Percentiles rank a stretch among this genome's conserved stretches.
phyloP scores from a whole-genome alignment of 92 coral and sea anemone genomes.

The Bergia puertoricense region DNA sequence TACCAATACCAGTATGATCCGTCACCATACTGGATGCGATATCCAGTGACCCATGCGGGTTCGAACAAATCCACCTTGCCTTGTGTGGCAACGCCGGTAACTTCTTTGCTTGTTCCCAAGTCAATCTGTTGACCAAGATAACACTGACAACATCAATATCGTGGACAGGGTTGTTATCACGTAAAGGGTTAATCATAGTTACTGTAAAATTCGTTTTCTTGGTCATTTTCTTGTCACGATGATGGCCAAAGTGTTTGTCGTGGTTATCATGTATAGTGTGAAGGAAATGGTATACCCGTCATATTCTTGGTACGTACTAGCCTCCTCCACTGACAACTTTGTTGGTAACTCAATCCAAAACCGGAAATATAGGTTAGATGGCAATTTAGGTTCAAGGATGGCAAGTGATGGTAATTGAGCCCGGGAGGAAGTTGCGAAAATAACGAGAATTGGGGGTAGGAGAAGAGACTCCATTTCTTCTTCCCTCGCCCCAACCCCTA shows the following conservation, averaged over 20 bases:
- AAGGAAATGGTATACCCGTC: not conserved
- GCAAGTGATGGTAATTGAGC: too few species aligned
- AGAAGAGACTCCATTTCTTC: too few species aligned
- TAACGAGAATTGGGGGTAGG: too few species aligned
- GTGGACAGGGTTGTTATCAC: not conserved
- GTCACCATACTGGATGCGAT: conserved; percentile 52
- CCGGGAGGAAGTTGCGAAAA: too few species aligned
- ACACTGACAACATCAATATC: not conserved
- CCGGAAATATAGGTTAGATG: too few species aligned
- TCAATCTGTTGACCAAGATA: conserved; percentile 55
- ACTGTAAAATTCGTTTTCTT: not conserved
- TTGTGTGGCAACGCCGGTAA: conserved; percentile 84
- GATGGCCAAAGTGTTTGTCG: not conserved
- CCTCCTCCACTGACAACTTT: too few species aligned
- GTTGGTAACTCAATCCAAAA: too few species aligned
- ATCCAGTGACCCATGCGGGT: conserved; percentile 64
- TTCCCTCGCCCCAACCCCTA: too few species aligned
- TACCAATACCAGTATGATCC: conserved; percentile 44
- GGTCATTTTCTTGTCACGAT: not conserved
- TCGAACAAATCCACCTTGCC: conserved; percentile 59
- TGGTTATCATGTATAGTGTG: not conserved
- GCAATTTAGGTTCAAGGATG: too few species aligned
- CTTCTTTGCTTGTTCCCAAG: conserved; percentile 57
- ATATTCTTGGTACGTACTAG: not conserved
- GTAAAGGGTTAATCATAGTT: not conserved